A percentile compares a stretch with the other conserved stretches of the same genome.
Evolutionary conservation across 2,113 vertebrate genomes (phyloP).

Genomic region (Hystrix brachyura): DNA sequence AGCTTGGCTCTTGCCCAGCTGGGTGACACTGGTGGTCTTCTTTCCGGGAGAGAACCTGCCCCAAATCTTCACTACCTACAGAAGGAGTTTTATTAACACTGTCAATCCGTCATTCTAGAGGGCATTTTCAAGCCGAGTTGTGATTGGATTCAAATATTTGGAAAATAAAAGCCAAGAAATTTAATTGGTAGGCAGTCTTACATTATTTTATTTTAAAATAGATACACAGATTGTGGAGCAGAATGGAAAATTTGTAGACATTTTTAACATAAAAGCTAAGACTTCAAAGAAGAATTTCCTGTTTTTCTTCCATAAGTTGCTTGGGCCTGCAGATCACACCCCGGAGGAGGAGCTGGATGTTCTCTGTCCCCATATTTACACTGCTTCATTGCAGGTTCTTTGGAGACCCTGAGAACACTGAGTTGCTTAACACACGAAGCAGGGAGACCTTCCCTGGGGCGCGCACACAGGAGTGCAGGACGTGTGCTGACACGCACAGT

Average conservation of each 20-base stretch:
- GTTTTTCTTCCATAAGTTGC: constrained; percentile 30
- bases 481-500: accelerated
- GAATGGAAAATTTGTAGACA: constrained; percentile 17
- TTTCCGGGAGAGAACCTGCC: neutral
- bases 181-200: neutral
- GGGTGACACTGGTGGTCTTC: neutral
- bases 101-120: neutral
- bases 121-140: neutral
- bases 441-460: neutral
- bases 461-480: too few relatives aligned
- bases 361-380: neutral
- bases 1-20: neutral
- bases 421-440: neutral
- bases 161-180: constrained; percentile 31
- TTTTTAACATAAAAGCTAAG: constrained; percentile 52
- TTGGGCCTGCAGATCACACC: neutral
- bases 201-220: constrained; percentile 40
- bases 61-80: neutral
- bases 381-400: neutral
- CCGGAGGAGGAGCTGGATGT: accelerated
- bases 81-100: neutral
- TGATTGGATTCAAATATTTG: constrained; percentile 4
- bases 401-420: neutral
- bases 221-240: neutral
- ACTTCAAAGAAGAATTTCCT: neutral